Base-by-base conservation (phyloP, 2,888 invertebrate genomes). In the Amblyjoppa proteus region DNA sequence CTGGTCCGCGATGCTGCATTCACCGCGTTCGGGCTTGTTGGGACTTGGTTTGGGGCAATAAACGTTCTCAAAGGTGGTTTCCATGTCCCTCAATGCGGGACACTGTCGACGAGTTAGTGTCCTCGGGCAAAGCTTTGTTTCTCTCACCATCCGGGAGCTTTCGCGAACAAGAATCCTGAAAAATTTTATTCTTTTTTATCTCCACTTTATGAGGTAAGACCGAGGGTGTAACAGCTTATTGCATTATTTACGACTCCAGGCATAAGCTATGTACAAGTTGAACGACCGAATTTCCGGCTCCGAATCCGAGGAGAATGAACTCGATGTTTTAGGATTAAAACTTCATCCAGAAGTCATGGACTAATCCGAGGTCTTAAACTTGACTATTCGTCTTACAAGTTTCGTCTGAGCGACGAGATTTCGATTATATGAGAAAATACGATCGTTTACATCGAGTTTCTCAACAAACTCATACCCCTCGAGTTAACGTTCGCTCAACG, bases 11-110 rank as follows among this genome's bases (percentile, higher is more conserved):
- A 80, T 83, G 78, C 56, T 70, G 25, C 64, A 77, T 78, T 51
- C 76, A 81, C 64, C 79, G 77, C 73, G 81, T 85, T 83, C 73
- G 73, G 80, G 83, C 74, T 82, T 69, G 84, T 87, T 45, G 34
- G 13, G 81, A 83, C 82, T 85, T 66, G 81, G 84, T 88, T 87
- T 85, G 77, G 69, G 71, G 64, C 69, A 75, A 76, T 82, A 79
- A 79, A 82, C 75, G 75, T 45, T 82, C 78, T 75, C 85, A 75
- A 82, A 85, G 82, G 79, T 75, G 49, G 71, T 56, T 85, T 16
- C 70, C 64, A 74, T 80, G 69, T 51, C 20, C 61, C 56, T 45
- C 56, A 31, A 34, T 53, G 6, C 3, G 34, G n/a, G 16, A 75
- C 11, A 80, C 28, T 9, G 34, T 6, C 13, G 31, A 51, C 28